Evolutionary conservation across 2,113 vertebrate species (phyloP).

Genomic region (Talpa occidentalis): DNA sequence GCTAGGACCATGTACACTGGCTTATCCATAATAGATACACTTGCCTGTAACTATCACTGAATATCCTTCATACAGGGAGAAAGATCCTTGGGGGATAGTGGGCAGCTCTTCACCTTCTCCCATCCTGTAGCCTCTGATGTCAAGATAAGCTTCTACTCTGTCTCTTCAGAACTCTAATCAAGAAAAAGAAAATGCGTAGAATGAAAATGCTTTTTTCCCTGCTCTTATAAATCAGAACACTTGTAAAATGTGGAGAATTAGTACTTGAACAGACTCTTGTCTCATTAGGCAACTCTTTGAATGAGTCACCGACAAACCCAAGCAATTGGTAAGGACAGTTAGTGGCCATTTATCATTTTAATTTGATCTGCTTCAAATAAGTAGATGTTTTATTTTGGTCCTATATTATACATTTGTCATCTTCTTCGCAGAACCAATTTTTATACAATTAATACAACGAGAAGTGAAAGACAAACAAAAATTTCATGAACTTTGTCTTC

Average conservation of each 20-base stretch:
- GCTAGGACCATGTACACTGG: neutral
- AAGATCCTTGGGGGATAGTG: neutral
- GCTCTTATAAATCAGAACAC: conserved; percentile 56
- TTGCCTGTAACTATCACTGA: neutral
- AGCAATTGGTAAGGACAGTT: conserved; percentile 45
- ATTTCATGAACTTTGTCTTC: neutral
- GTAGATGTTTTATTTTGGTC: conserved; percentile 34
- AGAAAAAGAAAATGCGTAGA: conserved; percentile 36
- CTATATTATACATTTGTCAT: conserved; percentile 10
- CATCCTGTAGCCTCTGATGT: neutral
- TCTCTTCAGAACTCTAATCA: conserved; percentile 33
- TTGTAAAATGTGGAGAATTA: conserved; percentile 56
- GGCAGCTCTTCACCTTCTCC: neutral
- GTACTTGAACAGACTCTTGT: conserved; percentile 48
- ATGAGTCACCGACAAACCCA: conserved; percentile 44
- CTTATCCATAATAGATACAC: conserved; percentile 8
- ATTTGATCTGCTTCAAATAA: conserved; percentile 54
- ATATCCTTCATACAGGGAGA: conserved; percentile 11
- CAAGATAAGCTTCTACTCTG: conserved; percentile 4
- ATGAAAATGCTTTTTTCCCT: conserved; percentile 35
- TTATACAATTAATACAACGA: neutral
- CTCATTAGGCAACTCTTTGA: conserved; percentile 51
- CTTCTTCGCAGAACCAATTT: neutral
- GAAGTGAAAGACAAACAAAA: neutral
- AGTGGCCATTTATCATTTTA: conserved; percentile 57